Evolutionary conservation across 1,140 invertebrate genomes (phyloP).

Genomic region (Marisa cornuarietis): DNA sequence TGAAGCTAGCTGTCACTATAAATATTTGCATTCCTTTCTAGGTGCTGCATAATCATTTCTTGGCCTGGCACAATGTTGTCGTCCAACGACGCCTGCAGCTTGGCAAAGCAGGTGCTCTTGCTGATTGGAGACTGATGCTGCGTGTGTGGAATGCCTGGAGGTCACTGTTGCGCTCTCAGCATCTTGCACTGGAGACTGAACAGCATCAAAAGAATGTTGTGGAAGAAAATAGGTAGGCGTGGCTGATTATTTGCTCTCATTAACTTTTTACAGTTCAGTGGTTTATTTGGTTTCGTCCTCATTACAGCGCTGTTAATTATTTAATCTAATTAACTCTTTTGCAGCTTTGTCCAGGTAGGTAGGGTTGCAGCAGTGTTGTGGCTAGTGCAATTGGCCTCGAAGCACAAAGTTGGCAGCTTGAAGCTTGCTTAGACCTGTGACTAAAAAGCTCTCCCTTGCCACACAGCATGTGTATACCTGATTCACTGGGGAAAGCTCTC

Average conservation of each 20-base stretch:
- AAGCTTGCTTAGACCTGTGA: too few relatives aligned
- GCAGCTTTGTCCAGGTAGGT: too few relatives aligned
- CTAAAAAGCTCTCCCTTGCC: too few relatives aligned
- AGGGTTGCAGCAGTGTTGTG: too few relatives aligned
- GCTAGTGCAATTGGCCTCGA: too few relatives aligned
- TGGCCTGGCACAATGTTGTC: constrained; percentile 61
- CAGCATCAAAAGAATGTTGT: constrained; percentile 49
- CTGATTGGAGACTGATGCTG: constrained; percentile 62
- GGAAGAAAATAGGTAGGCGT: constrained; percentile 53
- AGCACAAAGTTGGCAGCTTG: too few relatives aligned
- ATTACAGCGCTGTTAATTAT: too few relatives aligned
- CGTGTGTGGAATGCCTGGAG: constrained; percentile 62
- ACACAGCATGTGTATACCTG: too few relatives aligned
- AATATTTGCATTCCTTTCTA: constrained; percentile 15
- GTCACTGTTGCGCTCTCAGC: constrained; percentile 39
- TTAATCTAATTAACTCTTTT: background rate
- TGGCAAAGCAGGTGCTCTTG: constrained; percentile 61
- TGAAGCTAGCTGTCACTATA: too few relatives aligned
- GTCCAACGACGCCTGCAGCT: constrained; percentile 55
- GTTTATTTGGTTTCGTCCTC: too few relatives aligned
- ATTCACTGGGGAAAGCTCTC: too few relatives aligned
- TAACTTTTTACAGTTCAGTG: too few relatives aligned
- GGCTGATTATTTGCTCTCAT: background rate
- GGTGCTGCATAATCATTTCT: constrained; percentile 59
- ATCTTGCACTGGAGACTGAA: constrained; percentile 47